phyloP scores from a whole-genome alignment of 2,113 vertebrate species.

The Tragelaphus strepsiceros region DNA sequence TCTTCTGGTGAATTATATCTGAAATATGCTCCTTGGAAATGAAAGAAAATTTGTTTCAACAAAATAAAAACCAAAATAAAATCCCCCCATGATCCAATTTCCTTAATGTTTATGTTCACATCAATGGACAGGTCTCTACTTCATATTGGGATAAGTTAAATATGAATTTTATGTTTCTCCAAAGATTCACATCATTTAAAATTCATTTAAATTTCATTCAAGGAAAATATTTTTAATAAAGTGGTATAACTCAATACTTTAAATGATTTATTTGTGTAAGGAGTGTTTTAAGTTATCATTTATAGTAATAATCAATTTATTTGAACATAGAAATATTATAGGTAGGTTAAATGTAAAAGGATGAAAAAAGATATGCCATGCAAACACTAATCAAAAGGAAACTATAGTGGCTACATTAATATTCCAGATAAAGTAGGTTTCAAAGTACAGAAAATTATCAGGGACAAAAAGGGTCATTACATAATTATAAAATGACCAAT shows the following conservation, averaged over 20 bases:
- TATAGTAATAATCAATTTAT: background rate
- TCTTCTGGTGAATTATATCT: background rate
- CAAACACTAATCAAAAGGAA: background rate
- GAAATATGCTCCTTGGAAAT: background rate
- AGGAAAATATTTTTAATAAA: background rate
- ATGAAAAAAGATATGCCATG: background rate
- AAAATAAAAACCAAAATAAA: background rate
- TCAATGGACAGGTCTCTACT: background rate
- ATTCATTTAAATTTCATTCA: background rate
- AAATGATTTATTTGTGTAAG: background rate
- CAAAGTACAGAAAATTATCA: background rate
- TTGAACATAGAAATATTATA: background rate
- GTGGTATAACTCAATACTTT: background rate
- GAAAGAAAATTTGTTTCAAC: background rate
- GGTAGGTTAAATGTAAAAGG: background rate
- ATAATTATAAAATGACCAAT: background rate
- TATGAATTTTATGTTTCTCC: background rate
- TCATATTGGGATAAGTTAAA: background rate
- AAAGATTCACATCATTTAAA: background rate
- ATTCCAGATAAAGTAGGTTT: background rate
- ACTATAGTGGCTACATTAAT: background rate
- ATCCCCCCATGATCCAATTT: background rate
- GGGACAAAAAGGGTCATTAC: background rate
- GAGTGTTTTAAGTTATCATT: background rate
- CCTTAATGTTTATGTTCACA: background rate